A percentile compares a stretch with the other conserved stretches of the same genome.
Conservation (phyloP, 2,797 vertebrate species). For the Pteropus rufus region DNA sequence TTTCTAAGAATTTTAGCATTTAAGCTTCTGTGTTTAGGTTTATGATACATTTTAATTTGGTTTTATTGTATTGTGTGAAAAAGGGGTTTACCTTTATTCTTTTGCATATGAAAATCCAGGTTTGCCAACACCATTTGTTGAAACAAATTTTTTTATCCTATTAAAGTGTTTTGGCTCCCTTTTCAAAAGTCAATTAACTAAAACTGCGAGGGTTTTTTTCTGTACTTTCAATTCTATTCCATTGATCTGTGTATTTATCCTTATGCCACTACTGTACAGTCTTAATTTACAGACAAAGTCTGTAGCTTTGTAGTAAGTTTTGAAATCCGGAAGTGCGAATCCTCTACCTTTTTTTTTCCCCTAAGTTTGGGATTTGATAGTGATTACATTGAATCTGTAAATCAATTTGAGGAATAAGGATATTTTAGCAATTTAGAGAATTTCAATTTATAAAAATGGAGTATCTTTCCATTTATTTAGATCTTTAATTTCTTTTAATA, state of each 20-base stretch:
- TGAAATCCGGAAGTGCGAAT: background rate
- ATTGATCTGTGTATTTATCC: background rate
- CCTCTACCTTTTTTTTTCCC: background rate
- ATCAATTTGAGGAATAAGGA: background rate
- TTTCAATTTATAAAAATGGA: background rate
- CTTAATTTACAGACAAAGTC: background rate
- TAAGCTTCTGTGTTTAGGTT: background rate
- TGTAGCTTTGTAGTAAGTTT: background rate
- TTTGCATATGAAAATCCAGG: background rate
- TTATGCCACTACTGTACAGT: background rate
- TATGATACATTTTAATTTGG: background rate
- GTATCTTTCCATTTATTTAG: background rate
- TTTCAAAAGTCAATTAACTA: background rate
- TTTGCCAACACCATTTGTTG: background rate
- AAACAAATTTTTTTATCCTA: background rate
- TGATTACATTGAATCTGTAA: background rate
- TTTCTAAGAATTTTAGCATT: background rate
- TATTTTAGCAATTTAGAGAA: background rate
- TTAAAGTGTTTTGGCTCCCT: background rate
- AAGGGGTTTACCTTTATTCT: background rate
- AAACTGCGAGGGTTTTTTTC: background rate
- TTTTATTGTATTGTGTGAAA: background rate
- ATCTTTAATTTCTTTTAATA: background rate
- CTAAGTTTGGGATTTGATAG: background rate
- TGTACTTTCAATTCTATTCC: background rate